These are phyloP conservation scores for Poecilia velifera DNA, from an alignment of 2,797 vertebrate species.

Conservation along the genomic window DNA sequence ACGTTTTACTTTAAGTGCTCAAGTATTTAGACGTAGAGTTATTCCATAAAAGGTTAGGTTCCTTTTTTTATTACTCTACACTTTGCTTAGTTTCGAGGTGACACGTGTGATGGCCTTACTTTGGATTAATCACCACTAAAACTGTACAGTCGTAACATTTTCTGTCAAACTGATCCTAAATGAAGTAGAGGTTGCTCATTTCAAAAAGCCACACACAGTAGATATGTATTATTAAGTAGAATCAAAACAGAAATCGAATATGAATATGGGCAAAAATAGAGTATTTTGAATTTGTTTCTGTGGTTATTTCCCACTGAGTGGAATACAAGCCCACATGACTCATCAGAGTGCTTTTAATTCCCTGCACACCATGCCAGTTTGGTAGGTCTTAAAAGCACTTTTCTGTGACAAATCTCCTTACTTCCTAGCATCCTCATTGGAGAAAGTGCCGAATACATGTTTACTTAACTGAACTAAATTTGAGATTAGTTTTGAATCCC, in stretches of 20 bases:
- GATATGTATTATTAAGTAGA: background rate
- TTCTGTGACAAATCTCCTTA: background rate
- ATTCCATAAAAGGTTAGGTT: background rate
- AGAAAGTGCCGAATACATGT: background rate
- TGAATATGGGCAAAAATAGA: background rate
- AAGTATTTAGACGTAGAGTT: conserved; percentile 7
- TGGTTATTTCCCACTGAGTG: background rate
- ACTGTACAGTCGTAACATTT: background rate
- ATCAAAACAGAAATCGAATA: background rate
- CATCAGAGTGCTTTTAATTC: background rate
- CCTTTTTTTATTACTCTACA: background rate
- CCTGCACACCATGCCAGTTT: background rate
- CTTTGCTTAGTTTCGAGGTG: background rate
- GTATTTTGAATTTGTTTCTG: background rate
- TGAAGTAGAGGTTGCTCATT: background rate
- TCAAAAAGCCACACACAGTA: background rate
- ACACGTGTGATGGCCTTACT: background rate
- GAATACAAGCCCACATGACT: background rate
- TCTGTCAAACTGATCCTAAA: background rate
- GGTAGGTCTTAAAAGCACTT: background rate
- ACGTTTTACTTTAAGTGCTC: conserved; percentile 13
- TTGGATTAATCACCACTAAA: background rate
- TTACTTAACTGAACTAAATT: background rate
- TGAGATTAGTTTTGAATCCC: background rate
- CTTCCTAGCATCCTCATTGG: background rate